Base-by-base conservation (phyloP, 92 coral and sea anemone genomes). In the Epizoanthus fatuus region DNA sequence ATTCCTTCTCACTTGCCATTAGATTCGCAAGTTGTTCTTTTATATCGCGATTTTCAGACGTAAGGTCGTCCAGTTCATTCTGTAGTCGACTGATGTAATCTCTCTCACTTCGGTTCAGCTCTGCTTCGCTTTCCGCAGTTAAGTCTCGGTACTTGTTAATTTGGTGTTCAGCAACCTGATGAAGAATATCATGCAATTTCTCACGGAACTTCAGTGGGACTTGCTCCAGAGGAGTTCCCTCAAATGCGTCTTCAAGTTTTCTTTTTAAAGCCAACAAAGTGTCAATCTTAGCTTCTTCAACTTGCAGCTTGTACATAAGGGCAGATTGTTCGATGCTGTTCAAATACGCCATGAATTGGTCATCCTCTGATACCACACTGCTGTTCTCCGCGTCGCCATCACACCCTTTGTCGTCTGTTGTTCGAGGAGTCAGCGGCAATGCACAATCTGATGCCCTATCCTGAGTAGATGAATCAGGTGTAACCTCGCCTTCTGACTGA, bases 301-400 rank as follows among this genome's bases (percentile, higher is more conserved):
- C 96, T 63, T 95, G 98, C 13, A 95, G 86, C 78, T 95, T 94
- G 80, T 93, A 92, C 74, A 88, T 96, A 13, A 97, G 81, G 15
- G 99, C 98, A 13, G 94, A 93, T 69, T 93, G 95, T 72, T 97
- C 99, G 58, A 97, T 97, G 6, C 97, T 90, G 88, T 97, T 94
- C 67, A 97, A 60, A 79, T 97, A 97, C 88, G 94, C 53, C 94
- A 97, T 92, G 53, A 97, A 93, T 54, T 92, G 98, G 69, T 97
- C 99, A 45, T 93, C 96, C 73, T 67, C 88, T 13, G 82, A 62
- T 37, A 75, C n/a, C 2, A 60, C 42, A 32, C 71, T 47, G 17
- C 13, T 16, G 65, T 52, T 63, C 45, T 82, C 91, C 14, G 29
- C 87, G 17, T 91, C 97, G 35, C 81, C 90, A 4, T 96, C 95